Conservation (phyloP, 2,888 invertebrate species). For the Chironomus riparius region DNA sequence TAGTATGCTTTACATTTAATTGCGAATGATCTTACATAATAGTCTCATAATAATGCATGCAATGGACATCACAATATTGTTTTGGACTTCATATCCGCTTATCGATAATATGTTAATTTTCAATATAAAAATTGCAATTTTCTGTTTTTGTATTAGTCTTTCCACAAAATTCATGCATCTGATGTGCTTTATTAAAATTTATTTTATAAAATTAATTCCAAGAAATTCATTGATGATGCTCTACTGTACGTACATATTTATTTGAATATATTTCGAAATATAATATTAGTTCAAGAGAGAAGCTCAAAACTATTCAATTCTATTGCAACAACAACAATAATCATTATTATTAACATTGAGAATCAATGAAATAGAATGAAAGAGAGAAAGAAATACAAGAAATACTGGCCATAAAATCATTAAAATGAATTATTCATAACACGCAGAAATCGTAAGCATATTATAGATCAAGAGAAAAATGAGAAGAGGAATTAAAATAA, state of each 20-base stretch:
- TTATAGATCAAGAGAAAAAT: background rate
- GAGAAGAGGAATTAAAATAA: conserved; percentile 8
- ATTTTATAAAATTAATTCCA: background rate
- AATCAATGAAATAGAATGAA: background rate
- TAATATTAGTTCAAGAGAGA: background rate
- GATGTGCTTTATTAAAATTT: background rate
- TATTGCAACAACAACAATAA: background rate
- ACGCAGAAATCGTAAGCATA: conserved; percentile 17
- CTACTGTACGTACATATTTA: no score
- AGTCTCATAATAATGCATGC: background rate
- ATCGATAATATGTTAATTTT: background rate
- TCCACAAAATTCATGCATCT: background rate
- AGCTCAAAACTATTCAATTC: background rate
- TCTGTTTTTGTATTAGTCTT: background rate
- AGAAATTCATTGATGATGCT: background rate
- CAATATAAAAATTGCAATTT: background rate
- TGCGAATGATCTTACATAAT: conserved; percentile 7
- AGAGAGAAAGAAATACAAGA: background rate
- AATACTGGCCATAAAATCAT: background rate
- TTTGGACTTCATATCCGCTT: background rate
- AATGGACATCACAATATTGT: background rate
- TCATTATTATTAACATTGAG: background rate
- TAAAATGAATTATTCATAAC: conserved; percentile 10
- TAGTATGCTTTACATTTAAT: background rate
- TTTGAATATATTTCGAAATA: no score